phyloP scores from a whole-genome alignment of 2,888 invertebrate genomes.

The Chirona hameri region DNA sequence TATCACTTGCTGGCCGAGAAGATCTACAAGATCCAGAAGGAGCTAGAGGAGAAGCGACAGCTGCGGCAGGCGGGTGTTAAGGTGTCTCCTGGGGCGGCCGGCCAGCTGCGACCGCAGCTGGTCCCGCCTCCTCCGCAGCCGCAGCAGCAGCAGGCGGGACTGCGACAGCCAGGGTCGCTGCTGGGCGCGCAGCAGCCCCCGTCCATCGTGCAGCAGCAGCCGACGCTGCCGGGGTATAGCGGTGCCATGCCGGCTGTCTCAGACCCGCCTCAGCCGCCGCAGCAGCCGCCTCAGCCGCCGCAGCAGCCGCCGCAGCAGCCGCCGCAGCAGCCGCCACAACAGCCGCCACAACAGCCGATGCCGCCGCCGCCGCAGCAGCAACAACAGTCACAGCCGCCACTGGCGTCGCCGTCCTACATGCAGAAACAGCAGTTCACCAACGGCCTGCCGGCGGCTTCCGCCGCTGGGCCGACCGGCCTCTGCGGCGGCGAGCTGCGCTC shows the following conservation, averaged over 20 bases:
- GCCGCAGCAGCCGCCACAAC: too few relatives aligned
- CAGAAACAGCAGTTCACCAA: background rate
- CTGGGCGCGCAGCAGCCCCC: background rate
- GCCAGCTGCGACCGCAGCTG: background rate
- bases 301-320: too few relatives aligned
- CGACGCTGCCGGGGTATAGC: conserved; percentile 45
- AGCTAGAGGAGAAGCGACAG: conserved; percentile 79
- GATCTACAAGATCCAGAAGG: conserved; percentile 98
- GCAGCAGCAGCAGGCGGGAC: background rate
- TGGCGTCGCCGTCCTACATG: background rate
- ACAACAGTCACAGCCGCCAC: background rate
- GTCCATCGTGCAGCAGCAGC: conserved; percentile 39
- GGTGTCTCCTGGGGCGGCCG: background rate
- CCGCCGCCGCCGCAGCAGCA: background rate
- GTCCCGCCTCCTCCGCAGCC: background rate
- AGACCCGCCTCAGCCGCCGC: conserved; percentile 50
- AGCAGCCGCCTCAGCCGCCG: conserved; percentile 44
- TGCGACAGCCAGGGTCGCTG: too few relatives aligned
- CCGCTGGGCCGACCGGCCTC: background rate
- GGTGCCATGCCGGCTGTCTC: too few relatives aligned
- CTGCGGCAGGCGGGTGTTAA: conserved; percentile 70
- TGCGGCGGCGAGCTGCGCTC: background rate
- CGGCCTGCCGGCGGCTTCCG: background rate
- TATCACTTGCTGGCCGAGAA: conserved; percentile 98
- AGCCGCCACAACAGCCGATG: background rate